Evolutionary conservation across 2,113 vertebrate genomes (phyloP).

Genomic region (Lates calcarifer): DNA sequence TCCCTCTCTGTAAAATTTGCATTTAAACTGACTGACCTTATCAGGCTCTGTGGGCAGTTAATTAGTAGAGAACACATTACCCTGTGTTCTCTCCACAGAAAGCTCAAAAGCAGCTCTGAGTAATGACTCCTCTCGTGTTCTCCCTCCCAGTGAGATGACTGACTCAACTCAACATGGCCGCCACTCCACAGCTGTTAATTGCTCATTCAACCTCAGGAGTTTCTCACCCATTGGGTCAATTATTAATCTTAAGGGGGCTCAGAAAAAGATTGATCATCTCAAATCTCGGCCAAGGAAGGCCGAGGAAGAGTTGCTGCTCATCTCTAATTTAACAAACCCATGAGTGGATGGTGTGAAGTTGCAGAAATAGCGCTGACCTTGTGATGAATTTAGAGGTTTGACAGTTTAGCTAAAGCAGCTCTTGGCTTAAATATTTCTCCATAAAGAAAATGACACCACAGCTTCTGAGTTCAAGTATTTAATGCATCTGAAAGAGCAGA

Average conservation of each 20-base stretch:
- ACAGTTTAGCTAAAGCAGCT: not conserved
- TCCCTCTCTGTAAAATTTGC: not conserved
- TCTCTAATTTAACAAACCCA: not conserved
- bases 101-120: not conserved
- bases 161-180: not conserved
- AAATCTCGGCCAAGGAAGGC: not conserved
- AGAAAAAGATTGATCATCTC: not conserved
- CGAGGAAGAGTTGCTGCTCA: not conserved
- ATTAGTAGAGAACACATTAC: not conserved
- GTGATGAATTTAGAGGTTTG: not conserved
- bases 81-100: not conserved
- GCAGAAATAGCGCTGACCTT: not conserved
- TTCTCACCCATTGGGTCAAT: constrained; percentile 6
- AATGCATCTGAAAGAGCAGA: constrained; percentile 10
- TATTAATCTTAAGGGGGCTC: not conserved
- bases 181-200: constrained; percentile 10
- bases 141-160: not conserved
- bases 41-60: not conserved
- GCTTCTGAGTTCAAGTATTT: constrained; percentile 36
- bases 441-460: not conserved
- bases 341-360: not conserved
- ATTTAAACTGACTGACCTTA: no score
- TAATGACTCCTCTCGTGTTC: not conserved
- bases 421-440: constrained; percentile 18
- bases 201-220: not conserved